Conservation (phyloP, 2,113 vertebrate genomes). For the Ariopsis seemanni region DNA sequence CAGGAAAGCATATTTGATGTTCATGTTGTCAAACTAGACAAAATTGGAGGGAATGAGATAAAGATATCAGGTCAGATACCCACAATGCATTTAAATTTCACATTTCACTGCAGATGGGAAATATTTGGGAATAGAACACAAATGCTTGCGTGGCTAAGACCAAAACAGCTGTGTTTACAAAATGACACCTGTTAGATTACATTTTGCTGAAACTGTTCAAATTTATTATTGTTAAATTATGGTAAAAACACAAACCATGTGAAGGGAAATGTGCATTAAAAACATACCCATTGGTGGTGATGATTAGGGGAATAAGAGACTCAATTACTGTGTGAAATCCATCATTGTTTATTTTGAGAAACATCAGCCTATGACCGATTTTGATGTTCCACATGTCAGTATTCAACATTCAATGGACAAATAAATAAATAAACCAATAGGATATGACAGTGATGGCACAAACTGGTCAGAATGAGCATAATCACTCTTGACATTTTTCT, state of each 20-base stretch:
- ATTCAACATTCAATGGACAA: conserved; percentile 1
- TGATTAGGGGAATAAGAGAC: not conserved
- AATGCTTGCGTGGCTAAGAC: not conserved
- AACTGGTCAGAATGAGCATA: not conserved
- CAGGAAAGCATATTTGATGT: not conserved
- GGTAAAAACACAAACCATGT: not conserved
- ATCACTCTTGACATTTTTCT: conserved; percentile 13
- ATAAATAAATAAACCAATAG: conserved; percentile 20
- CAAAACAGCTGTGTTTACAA: not conserved
- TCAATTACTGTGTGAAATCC: not conserved
- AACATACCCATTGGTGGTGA: not conserved
- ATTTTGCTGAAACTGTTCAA: not conserved
- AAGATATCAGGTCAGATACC: not conserved
- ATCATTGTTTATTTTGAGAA: not conserved
- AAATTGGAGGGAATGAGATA: not conserved
- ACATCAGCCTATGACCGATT: not conserved
- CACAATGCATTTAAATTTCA: not conserved
- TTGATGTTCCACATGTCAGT: not conserved
- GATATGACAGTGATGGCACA: conserved; percentile 21
- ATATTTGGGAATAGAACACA: not conserved
- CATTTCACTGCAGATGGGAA: not conserved
- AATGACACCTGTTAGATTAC: not conserved
- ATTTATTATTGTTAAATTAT: too few relatives aligned
- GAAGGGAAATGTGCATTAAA: not conserved
- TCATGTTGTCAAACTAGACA: not conserved